Base-by-base conservation (phyloP, 2,888 invertebrate genomes). In the Xestobium rufovillosum region DNA sequence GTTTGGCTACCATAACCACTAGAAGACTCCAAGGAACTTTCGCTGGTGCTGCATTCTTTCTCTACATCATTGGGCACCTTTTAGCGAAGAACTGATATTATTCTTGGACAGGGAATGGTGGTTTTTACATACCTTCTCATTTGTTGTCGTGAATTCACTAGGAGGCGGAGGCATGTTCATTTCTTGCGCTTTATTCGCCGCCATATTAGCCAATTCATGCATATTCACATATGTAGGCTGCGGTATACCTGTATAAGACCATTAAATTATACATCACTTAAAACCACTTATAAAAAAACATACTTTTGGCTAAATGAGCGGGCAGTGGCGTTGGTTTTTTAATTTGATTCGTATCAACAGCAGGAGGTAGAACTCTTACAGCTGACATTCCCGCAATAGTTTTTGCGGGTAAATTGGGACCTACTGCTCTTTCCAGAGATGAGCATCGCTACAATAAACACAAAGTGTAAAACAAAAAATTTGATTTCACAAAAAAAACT, bases 211-310 rank as follows among this genome's bases (percentile, higher is more conserved):
- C 60, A 90, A 67, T 63, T 91, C 90, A 46, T 87, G 86, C 88
- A 89, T 88, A 63, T 91, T 91, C 55, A 89, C 89, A 67, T 91
- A 91, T 56, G 89, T 76, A 14, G 90, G 90, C 66, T 83, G 81
- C 27, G 75, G 74, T 58, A 71, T 68, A 52, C 72, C 73, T 71
- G n/a, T n/a, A n/a, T n/a, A n/a, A n/a, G n/a, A n/a, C n/a, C 60
- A 4, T 53, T 44, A 49, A 43, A 60, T 17, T n/a, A n/a, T n/a
- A n/a, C n/a, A n/a, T n/a, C n/a, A n/a, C n/a, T n/a, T n/a, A n/a
- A n/a, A n/a, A n/a, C n/a, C n/a, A n/a, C n/a, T n/a, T n/a, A 19
- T 19, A 19, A 19, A 19, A 36, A n/a, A 32, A 34, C 43, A 43
- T 61, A 78, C 79, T 80, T 78, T 83, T 84, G 51, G 82, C 77